Evolutionary conservation across 2,888 invertebrate species (phyloP).

Genomic region (Ornithoptera priamus): DNA sequence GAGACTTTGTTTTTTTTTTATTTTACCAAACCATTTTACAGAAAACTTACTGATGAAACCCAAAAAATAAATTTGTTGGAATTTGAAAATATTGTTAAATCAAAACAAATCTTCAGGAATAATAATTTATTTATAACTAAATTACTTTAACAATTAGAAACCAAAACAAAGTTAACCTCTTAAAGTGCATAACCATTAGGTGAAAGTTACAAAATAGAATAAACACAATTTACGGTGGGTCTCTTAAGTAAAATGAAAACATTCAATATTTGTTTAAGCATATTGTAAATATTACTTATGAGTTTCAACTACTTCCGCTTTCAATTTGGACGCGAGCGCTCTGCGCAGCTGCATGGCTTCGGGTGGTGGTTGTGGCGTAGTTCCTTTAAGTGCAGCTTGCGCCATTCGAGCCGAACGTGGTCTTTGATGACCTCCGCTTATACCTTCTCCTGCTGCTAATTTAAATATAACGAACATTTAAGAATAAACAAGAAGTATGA

Average conservation of each 20-base stretch:
- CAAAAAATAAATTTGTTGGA: background rate
- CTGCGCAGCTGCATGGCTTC: conserved; percentile 88
- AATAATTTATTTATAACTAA: background rate
- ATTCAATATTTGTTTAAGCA: background rate
- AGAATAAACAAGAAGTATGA: background rate
- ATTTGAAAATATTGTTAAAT: background rate
- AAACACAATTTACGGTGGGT: background rate
- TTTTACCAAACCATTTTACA: conserved; percentile 24
- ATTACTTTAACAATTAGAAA: background rate
- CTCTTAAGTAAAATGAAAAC: background rate
- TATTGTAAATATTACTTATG: conserved; percentile 39
- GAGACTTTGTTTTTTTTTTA: conserved; percentile 51
- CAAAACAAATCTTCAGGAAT: background rate
- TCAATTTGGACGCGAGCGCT: conserved; percentile 90
- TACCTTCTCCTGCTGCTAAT: conserved; percentile 79
- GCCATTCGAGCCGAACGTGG: conserved; percentile 90
- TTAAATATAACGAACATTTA: background rate
- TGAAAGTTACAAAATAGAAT: background rate
- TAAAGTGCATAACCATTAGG: background rate
- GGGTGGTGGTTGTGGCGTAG: conserved; percentile 65
- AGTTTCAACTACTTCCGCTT: conserved; percentile 89
- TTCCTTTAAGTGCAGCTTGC: conserved; percentile 82
- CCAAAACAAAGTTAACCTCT: background rate
- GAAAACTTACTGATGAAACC: background rate
- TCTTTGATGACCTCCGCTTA: conserved; percentile 65